phyloP scores from a whole-genome alignment of 2,797 vertebrate species.

The Acanthis flammea region DNA sequence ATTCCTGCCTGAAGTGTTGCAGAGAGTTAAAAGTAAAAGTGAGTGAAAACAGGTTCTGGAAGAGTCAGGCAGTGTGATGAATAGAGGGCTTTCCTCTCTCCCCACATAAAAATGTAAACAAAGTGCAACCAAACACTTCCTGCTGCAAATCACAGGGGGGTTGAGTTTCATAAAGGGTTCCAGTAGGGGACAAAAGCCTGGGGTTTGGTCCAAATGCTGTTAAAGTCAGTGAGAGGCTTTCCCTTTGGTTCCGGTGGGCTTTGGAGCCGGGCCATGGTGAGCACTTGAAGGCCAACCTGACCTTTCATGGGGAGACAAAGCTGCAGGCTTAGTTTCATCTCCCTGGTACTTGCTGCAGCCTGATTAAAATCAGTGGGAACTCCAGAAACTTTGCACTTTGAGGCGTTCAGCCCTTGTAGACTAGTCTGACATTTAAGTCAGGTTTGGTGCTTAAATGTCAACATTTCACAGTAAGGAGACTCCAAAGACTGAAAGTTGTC shows the following conservation, averaged over 20 bases:
- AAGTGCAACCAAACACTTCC: not conserved
- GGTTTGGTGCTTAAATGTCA: constrained; percentile 23
- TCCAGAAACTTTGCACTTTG: constrained; percentile 25
- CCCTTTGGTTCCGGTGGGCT: not conserved
- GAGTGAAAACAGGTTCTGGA: not conserved
- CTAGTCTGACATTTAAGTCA: constrained; percentile 46
- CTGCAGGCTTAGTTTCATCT: constrained; percentile 7
- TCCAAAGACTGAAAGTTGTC: constrained; percentile 6
- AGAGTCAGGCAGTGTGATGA: not conserved
- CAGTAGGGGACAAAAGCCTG: not conserved
- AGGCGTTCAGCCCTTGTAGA: not conserved
- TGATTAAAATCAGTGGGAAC: constrained; percentile 38
- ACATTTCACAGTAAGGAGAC: constrained; percentile 10
- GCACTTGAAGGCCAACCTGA: constrained; percentile 24
- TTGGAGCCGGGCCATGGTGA: constrained; percentile 19
- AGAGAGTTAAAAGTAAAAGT: not conserved
- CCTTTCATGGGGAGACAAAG: constrained; percentile 19
- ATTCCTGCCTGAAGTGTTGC: not conserved
- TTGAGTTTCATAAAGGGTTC: not conserved
- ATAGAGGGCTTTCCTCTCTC: not conserved
- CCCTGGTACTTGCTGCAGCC: constrained; percentile 2
- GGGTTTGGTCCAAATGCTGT: constrained; percentile 4
- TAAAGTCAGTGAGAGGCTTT: not conserved
- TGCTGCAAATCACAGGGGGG: not conserved
- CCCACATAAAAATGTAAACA: constrained; percentile 5